Conservation (phyloP, 1,140 invertebrate genomes). For the Diuraphis noxia region DNA sequence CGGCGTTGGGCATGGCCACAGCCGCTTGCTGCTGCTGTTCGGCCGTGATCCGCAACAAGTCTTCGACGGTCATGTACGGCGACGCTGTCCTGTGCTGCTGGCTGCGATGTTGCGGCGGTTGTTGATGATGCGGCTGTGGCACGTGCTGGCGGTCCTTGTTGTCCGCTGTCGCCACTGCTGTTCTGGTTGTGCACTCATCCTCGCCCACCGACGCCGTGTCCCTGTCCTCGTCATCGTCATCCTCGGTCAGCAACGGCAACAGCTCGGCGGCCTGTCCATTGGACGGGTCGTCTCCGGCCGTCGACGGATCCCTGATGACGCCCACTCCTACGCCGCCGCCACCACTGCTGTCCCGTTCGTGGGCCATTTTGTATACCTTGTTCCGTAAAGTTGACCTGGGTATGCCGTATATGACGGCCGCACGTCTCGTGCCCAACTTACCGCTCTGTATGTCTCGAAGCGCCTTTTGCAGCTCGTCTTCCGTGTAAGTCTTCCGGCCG, state of each 20-base stretch:
- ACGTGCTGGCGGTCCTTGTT: background rate
- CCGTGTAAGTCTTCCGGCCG: conserved; percentile 79
- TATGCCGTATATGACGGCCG: conserved; percentile 92
- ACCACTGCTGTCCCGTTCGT: conserved; percentile 65
- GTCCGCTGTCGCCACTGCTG: background rate
- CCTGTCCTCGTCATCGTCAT: conserved; percentile 61
- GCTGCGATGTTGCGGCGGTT: background rate
- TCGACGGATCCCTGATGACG: conserved; percentile 57
- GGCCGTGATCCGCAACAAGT: conserved; percentile 62
- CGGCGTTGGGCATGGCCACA: conserved; percentile 4
- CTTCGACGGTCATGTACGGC: conserved; percentile 66
- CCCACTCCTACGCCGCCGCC: conserved; percentile 58
- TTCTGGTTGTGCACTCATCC: conserved; percentile 66
- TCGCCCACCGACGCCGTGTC: conserved; percentile 67
- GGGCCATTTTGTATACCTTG: conserved; percentile 87
- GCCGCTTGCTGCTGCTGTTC: conserved; percentile 59
- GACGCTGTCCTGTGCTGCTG: conserved; percentile 39
- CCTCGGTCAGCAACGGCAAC: conserved; percentile 60
- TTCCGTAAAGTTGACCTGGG: conserved; percentile 92
- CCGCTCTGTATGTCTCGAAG: conserved; percentile 90
- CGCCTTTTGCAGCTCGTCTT: conserved; percentile 87
- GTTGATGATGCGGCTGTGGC: background rate
- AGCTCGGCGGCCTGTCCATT: background rate
- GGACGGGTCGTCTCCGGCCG: conserved; percentile 18
- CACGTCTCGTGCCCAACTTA: conserved; percentile 85